These are phyloP conservation scores for Australoheros scitulus DNA, from an alignment of 2,113 vertebrate species.

Conservation along the genomic window DNA sequence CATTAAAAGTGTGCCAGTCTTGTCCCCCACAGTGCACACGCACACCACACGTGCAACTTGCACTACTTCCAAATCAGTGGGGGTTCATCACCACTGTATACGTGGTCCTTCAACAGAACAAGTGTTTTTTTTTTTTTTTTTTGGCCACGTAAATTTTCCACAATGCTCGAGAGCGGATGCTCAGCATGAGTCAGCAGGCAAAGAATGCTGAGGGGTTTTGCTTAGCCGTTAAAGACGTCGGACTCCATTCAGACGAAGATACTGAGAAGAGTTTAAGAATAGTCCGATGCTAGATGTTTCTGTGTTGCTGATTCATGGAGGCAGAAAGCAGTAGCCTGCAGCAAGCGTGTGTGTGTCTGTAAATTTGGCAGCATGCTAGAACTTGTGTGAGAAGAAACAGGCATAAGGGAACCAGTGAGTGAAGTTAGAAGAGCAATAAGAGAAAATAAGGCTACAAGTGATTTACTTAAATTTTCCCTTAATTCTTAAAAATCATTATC, in stretches of 20 bases:
- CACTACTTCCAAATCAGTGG: conserved; percentile 26
- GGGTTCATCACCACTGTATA: conserved; percentile 43
- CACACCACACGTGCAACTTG: not conserved
- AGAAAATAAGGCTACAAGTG: not conserved
- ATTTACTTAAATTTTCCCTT: not conserved
- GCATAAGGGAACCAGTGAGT: conserved; percentile 10
- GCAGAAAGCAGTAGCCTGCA: conserved; percentile 64
- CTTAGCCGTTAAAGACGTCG: conserved; percentile 15
- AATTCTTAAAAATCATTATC: not conserved
- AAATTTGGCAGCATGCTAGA: conserved; percentile 50
- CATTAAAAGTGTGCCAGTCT: conserved; percentile 53
- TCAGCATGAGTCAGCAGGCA: conserved; percentile 54
- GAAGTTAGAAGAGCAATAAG: conserved; percentile 1
- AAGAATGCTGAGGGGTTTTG: conserved; percentile 47
- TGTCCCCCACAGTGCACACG: not conserved
- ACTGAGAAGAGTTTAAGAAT: conserved; percentile 26
- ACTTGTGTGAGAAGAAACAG: conserved; percentile 50
- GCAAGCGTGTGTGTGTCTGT: conserved; percentile 15
- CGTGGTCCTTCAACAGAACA: conserved; percentile 39
- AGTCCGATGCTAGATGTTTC: conserved; percentile 37
- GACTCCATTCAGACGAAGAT: conserved; percentile 14
- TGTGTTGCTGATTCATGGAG: conserved; percentile 41
- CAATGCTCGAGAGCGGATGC: not conserved
- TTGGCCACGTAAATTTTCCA: conserved; percentile 36
- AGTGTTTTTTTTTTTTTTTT: not conserved